Conservation (phyloP, 2,888 invertebrate genomes). For the Sympetrum striolatum region DNA sequence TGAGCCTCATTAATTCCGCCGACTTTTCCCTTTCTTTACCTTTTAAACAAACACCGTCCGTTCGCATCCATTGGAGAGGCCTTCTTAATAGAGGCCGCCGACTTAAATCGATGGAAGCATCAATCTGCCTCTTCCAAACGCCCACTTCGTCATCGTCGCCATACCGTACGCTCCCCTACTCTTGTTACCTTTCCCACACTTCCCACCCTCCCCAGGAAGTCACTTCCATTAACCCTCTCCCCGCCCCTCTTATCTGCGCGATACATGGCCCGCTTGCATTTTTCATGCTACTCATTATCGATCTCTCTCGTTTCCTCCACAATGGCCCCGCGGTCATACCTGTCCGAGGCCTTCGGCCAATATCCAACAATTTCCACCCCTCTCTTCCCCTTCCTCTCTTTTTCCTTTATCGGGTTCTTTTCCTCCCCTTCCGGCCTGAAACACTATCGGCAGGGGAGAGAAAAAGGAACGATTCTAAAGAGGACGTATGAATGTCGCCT, state of each 20-base stretch:
- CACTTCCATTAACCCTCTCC: neutral
- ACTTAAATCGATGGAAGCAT: neutral
- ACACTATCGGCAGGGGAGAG: neutral
- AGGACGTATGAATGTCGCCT: neutral
- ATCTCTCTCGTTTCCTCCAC: neutral
- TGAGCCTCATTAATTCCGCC: slow-evolving; percentile 40
- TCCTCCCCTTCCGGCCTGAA: neutral
- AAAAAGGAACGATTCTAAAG: neutral
- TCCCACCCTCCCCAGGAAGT: neutral
- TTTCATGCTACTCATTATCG: slow-evolving; percentile 24
- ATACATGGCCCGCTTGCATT: slow-evolving; percentile 16
- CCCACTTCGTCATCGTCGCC: neutral
- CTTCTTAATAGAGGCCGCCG: neutral
- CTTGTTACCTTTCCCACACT: neutral
- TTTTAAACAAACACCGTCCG: neutral
- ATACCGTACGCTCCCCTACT: neutral
- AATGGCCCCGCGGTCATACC: neutral
- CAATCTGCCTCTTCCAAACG: neutral
- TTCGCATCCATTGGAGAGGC: neutral
- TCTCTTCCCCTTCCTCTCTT: neutral
- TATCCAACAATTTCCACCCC: neutral
- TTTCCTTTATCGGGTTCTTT: neutral
- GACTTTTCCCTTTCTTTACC: neutral
- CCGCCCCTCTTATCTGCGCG: neutral
- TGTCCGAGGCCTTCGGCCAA: neutral